A percentile compares a stretch with the other conserved stretches of the same genome.
These are phyloP conservation scores for Latheticus oryzae DNA, from an alignment of 2,888 invertebrate species.

Conservation along the genomic window DNA sequence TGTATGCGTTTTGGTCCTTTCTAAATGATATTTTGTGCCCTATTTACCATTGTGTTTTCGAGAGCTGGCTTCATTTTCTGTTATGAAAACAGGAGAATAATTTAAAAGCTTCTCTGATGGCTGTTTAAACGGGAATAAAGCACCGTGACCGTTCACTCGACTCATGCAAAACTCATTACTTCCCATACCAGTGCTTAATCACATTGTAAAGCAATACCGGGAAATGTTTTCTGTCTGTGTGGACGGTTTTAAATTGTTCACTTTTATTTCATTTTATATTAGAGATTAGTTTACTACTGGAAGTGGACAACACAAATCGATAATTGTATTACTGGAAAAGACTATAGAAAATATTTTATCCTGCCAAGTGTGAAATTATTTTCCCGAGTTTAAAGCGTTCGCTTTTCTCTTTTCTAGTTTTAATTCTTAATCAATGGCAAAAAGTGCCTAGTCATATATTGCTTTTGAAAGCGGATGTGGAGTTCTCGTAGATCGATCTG, in stretches of 20 bases:
- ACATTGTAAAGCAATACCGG: conserved; percentile 40
- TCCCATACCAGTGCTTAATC: conserved; percentile 32
- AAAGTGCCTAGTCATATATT: conserved; percentile 35
- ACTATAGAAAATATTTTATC: too few species aligned
- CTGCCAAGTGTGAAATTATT: conserved; percentile 26
- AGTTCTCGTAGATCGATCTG: conserved; percentile 29
- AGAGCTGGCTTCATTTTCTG: conserved; percentile 38
- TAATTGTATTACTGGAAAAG: too few species aligned
- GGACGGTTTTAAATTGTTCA: conserved; percentile 30
- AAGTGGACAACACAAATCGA: too few species aligned
- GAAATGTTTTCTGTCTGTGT: conserved; percentile 7
- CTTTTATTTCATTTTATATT: conserved; percentile 24
- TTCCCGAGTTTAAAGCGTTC: conserved; percentile 3
- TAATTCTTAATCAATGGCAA: conserved; percentile 30
- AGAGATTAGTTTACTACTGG: conserved; percentile 3
- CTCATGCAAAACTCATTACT: conserved; percentile 43
- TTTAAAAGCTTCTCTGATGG: conserved; percentile 42
- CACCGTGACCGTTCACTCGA: conserved; percentile 40
- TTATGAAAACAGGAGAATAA: conserved; percentile 39
- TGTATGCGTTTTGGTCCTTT: conserved; percentile 43
- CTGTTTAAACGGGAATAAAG: conserved; percentile 42
- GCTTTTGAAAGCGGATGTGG: conserved; percentile 26
- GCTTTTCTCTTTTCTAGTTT: conserved; percentile 1
- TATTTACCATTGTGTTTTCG: conserved; percentile 44
- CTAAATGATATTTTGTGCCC: conserved; percentile 48